Evolutionary conservation across 2,113 vertebrate species (phyloP).

Genomic region (Empidonax traillii): DNA sequence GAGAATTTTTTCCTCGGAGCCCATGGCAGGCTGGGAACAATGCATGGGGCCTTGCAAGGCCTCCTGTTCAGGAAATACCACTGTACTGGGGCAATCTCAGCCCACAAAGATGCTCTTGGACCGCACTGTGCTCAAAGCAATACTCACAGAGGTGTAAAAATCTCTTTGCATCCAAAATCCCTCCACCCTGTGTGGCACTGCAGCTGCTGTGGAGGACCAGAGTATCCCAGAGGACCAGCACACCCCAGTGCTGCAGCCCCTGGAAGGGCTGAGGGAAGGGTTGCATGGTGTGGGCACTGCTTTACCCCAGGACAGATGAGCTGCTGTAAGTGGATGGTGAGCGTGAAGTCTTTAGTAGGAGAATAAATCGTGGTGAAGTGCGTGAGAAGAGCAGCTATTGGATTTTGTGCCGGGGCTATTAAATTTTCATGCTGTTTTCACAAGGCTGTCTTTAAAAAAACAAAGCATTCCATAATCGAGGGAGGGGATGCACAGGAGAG

Average conservation of each 20-base stretch:
- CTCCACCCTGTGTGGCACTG: rapidly evolving
- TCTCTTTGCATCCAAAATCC: not conserved
- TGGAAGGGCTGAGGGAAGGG: rapidly evolving
- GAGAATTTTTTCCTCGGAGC: not conserved
- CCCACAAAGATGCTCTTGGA: rapidly evolving
- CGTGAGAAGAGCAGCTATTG: not conserved
- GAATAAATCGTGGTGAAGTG: not conserved
- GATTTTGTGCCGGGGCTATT: not conserved
- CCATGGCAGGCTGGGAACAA: not conserved
- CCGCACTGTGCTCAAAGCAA: not conserved
- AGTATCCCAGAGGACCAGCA: rapidly evolving
- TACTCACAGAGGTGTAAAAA: not conserved
- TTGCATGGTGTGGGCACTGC: rapidly evolving
- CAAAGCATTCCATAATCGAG: not conserved
- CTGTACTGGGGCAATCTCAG: rapidly evolving
- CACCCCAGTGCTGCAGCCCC: not conserved
- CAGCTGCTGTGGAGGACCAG: not conserved
- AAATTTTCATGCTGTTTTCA: constrained; percentile 26
- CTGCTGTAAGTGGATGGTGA: rapidly evolving
- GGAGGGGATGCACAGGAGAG: not conserved
- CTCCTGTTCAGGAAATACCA: not conserved
- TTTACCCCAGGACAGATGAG: not conserved
- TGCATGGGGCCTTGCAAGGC: not conserved
- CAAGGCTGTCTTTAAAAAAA: constrained; percentile 12
- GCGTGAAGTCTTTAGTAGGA: not conserved